These are phyloP conservation scores for Sitodiplosis mosellana DNA, from an alignment of 1,140 invertebrate genomes.

Conservation along the genomic window DNA sequence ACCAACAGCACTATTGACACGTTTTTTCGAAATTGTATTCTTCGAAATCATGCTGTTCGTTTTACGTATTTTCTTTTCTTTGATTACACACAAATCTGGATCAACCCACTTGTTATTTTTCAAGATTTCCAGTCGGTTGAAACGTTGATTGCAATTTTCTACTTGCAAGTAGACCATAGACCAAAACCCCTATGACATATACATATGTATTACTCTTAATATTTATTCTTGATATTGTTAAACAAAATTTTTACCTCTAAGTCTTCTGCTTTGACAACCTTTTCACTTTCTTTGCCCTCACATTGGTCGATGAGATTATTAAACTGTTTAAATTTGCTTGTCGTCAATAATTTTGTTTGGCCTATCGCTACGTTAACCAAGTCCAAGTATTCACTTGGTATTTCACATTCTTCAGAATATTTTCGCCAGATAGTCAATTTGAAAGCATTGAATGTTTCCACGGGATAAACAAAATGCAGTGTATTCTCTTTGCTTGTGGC, in stretches of 20 bases:
- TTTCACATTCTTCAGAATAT: constrained; percentile 8
- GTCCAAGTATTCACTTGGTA: constrained; percentile 23
- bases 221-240: too few species aligned
- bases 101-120: constrained; percentile 33
- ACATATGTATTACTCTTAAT: too few species aligned
- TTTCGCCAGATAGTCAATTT: constrained; percentile 14
- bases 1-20: neutral
- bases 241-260: too few species aligned
- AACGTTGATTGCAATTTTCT: constrained; percentile 32
- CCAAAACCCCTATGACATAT: constrained; percentile 68
- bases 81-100: constrained; percentile 13
- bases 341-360: constrained; percentile 43
- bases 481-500: too few species aligned
- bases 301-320: constrained; percentile 39
- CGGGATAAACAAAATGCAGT: too few species aligned
- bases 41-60: too few species aligned
- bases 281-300: constrained; percentile 32
- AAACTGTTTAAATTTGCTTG: constrained; percentile 50
- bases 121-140: constrained; percentile 28
- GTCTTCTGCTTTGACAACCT: constrained; percentile 39
- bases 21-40: constrained; percentile 4
- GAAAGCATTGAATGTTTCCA: too few species aligned
- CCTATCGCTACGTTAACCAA: constrained; percentile 46
- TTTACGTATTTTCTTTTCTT: constrained; percentile 6
- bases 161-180: constrained; percentile 51